Evolutionary conservation across 2,797 vertebrate species (phyloP), one percentile per base, ranked within the genome.

Genomic region (Vultur gryphus): DNA sequence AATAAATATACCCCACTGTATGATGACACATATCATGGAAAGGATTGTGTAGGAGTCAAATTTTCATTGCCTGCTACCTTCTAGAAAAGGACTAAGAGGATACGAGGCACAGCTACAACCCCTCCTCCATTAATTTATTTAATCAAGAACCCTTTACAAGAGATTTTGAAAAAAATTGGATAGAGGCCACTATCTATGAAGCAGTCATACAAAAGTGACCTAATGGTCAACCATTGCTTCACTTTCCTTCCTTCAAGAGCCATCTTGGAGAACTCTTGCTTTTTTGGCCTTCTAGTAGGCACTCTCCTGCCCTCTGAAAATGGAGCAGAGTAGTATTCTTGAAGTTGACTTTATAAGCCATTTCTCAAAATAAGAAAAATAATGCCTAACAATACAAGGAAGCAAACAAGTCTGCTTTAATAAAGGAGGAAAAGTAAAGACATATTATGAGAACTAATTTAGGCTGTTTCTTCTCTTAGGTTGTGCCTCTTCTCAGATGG

Each of bases 331-430:
- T 39, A 6, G 5, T 41, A 43, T 65, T 87, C 18, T 49, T 79
- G 35, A 54, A 77, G 5, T 1, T 75, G 18, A 64, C 44, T 89
- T 46, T 29, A 35, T n/a, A 77, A 88, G 12, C 4, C 1, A 12
- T n/a, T 43, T 66, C 18, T 55, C n/a, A 88, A 93, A 70, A n/a
- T 39, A 61, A 76, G 51, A 79, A 66, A 75, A 86, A 57, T 11
- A 87, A 67, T 26, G 9, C 2, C 5, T 25, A 49, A 29, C 1
- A 5, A 54, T 37, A 31, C 10, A 73, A 70, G 10, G 8, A 77
- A 67, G 51, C 1, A 86, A 49, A 0, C 0, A 18, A 31, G 1
- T 41, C 6, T 64, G 5, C 8, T 31, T 33, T 23, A 75, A 20
- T 41, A 78, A 61, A 41, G 7, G 9, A 48, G 10, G 12, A 14